Evolutionary conservation across 2,113 vertebrate genomes (phyloP).

Genomic region (Microcebus ravelobensis): DNA sequence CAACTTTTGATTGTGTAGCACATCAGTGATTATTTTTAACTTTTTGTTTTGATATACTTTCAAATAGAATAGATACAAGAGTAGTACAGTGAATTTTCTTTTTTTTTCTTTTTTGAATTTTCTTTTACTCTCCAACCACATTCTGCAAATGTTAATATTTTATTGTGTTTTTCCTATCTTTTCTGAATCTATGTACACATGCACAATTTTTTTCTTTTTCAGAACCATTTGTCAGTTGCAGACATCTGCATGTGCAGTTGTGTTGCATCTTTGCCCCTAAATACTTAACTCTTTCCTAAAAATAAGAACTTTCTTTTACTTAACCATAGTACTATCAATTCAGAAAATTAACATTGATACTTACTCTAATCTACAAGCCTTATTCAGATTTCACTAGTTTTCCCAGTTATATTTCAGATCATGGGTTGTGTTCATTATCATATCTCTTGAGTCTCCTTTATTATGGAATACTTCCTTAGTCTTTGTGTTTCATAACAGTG

Average conservation of each 20-base stretch:
- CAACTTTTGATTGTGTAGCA: not conserved
- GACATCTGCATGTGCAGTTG: not conserved
- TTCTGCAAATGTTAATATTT: not conserved
- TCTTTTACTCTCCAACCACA: not conserved
- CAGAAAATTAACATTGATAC: not conserved
- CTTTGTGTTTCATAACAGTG: not conserved
- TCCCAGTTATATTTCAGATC: not conserved
- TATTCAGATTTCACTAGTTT: not conserved
- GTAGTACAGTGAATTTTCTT: not conserved
- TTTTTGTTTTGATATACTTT: slow-evolving; percentile 7
- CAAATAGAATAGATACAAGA: not conserved
- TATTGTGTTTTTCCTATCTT: not conserved
- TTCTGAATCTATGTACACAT: not conserved
- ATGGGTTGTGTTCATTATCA: not conserved
- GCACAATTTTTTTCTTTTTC: not conserved
- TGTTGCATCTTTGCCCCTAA: not conserved
- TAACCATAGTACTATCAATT: not conserved
- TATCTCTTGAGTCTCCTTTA: not conserved
- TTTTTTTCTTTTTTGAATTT: not conserved
- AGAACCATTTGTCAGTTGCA: not conserved
- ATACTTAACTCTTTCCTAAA: not conserved
- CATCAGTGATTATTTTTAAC: not conserved
- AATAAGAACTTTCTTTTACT: not conserved
- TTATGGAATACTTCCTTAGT: not conserved
- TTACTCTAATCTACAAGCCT: not conserved